phyloP scores from a whole-genome alignment of 1,140 invertebrate species.

The Macrobrachium rosenbergii region DNA sequence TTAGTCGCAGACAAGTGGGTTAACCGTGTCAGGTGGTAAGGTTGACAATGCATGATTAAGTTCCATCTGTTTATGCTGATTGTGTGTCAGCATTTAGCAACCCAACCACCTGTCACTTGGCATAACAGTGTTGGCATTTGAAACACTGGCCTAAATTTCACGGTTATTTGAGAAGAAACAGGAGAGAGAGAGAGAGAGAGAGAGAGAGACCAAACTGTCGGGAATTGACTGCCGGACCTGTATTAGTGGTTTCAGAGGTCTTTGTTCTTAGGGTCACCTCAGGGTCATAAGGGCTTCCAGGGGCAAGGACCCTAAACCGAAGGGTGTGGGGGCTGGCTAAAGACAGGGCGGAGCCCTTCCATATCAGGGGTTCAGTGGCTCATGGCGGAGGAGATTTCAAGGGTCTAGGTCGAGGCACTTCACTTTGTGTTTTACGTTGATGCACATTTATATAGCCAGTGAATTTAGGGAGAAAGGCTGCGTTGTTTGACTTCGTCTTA shows the following conservation, averaged over 20 bases:
- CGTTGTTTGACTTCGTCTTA: no score
- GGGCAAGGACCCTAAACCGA: slow-evolving; percentile 42
- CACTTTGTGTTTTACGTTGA: neutral
- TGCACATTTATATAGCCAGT: neutral
- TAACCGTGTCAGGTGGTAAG: slow-evolving; percentile 2
- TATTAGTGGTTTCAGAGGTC: neutral
- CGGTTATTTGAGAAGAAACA: no score
- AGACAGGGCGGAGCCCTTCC: slow-evolving; percentile 14
- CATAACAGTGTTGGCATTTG: neutral
- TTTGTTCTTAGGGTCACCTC: slow-evolving; percentile 38
- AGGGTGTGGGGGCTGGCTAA: slow-evolving; percentile 21
- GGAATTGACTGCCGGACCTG: no score
- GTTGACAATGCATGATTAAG: slow-evolving; percentile 43
- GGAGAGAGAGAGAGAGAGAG: no score
- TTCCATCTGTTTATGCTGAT: neutral
- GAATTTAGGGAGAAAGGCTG: no score
- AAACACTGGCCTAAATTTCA: no score
- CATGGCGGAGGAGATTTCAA: slow-evolving; percentile 11
- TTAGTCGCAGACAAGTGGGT: slow-evolving; percentile 12
- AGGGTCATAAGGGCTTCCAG: slow-evolving; percentile 20
- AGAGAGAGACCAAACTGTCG: no score
- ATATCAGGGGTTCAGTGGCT: slow-evolving; percentile 48
- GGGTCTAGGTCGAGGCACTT: slow-evolving; percentile 6
- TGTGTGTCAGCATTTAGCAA: neutral
- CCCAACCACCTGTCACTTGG: neutral